These are phyloP conservation scores for Neogale vison DNA, from an alignment of 2,113 vertebrate genomes.

Conservation along the genomic window DNA sequence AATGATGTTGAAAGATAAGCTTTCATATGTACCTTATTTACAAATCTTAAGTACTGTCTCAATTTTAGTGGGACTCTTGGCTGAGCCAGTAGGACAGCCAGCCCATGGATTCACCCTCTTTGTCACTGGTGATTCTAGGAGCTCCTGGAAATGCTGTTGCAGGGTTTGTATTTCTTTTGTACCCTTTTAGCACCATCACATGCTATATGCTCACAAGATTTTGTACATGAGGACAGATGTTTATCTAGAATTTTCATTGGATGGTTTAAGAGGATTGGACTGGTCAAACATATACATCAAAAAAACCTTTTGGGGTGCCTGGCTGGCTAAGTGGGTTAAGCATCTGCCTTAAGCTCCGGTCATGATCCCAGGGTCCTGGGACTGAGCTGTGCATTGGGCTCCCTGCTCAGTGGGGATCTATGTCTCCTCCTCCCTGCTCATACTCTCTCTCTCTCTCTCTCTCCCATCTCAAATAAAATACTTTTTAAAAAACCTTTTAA, in stretches of 20 bases:
- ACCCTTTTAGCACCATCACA: not conserved
- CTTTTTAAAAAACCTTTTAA: not conserved
- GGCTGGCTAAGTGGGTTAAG: too few species aligned
- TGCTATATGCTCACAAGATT: not conserved
- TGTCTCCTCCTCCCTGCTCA: too few species aligned
- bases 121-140: not conserved
- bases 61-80: not conserved
- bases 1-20: not conserved
- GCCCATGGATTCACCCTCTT: not conserved
- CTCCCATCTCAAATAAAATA: too few species aligned
- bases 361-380: too few species aligned
- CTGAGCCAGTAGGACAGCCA: not conserved
- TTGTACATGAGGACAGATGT: not conserved
- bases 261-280: not conserved
- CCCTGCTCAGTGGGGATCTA: too few species aligned
- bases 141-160: not conserved
- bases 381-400: too few species aligned
- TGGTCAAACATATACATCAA: not conserved
- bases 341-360: too few species aligned
- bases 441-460: too few species aligned
- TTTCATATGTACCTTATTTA: not conserved
- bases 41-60: not conserved
- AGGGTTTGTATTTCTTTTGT: not conserved
- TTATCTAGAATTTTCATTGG: not conserved
- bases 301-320: not conserved